Conservation (phyloP, 2,113 vertebrate species). For the Picathartes gymnocephalus region DNA sequence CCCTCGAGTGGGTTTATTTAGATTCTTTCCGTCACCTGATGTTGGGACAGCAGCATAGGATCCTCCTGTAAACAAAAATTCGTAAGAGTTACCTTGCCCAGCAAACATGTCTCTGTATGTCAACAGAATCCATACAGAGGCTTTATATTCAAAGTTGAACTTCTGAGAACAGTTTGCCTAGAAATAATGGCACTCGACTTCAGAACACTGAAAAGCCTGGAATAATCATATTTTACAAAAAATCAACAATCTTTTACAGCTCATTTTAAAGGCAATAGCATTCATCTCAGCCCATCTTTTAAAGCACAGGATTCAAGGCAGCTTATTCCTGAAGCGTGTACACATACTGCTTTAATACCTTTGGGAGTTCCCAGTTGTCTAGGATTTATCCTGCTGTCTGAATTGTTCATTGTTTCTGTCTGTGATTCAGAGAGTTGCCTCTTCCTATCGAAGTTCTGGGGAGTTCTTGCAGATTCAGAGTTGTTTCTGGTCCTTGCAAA, state of each 20-base stretch:
- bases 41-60: constrained; percentile 47
- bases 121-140: background rate
- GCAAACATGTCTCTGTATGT: background rate
- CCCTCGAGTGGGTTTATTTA: constrained; percentile 72
- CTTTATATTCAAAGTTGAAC: background rate
- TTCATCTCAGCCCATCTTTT: background rate
- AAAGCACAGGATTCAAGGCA: constrained; percentile 23
- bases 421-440: constrained; percentile 61
- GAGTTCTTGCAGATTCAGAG: constrained; percentile 58
- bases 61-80: constrained; percentile 70
- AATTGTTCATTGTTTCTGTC: constrained; percentile 64
- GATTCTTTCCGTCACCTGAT: constrained; percentile 74
- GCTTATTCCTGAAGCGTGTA: constrained; percentile 45
- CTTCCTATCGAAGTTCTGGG: constrained; percentile 61
- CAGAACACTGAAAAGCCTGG: background rate
- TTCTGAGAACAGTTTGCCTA: background rate
- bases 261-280: background rate
- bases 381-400: constrained; percentile 65
- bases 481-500: constrained; percentile 60
- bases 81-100: background rate
- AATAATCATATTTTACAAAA: background rate
- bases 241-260: background rate
- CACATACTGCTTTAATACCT: constrained; percentile 67
- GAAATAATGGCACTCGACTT: background rate
- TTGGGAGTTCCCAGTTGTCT: constrained; percentile 63